These are phyloP conservation scores for Lophura nycthemera DNA, from an alignment of 2,113 vertebrate species.

Conservation along the genomic window DNA sequence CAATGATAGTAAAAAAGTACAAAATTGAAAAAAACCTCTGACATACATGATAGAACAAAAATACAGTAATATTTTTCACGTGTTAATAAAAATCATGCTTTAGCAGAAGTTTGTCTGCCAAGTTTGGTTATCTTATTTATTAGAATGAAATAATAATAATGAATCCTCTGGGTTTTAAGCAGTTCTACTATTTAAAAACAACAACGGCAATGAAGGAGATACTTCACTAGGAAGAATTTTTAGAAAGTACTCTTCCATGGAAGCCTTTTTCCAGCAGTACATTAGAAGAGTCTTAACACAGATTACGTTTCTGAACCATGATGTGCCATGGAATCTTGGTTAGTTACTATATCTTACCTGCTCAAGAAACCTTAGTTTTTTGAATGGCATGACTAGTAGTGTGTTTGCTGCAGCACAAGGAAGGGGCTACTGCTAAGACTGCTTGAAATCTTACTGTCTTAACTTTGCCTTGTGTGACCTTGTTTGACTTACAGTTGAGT, in stretches of 20 bases:
- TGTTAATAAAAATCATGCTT: neutral
- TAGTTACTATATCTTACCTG: neutral
- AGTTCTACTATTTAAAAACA: neutral
- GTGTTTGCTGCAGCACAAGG: neutral
- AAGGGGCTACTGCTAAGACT: neutral
- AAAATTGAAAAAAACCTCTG: neutral
- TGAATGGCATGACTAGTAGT: neutral
- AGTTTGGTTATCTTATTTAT: neutral
- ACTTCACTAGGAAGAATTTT: accelerated
- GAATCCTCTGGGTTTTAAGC: neutral
- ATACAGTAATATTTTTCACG: neutral
- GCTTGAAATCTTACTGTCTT: neutral
- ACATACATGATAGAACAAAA: neutral
- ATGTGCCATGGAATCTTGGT: neutral
- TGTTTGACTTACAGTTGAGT: neutral
- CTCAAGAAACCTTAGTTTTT: neutral
- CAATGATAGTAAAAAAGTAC: neutral
- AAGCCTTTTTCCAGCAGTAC: neutral
- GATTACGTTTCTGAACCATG: neutral
- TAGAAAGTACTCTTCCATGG: neutral
- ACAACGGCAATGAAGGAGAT: neutral
- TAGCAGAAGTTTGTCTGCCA: neutral
- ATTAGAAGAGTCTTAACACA: neutral
- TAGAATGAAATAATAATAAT: neutral
- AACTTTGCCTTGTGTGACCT: neutral